These are phyloP conservation scores for Sarcophaga subvicina DNA, from an alignment of 2,888 invertebrate species.

Conservation along the genomic window DNA sequence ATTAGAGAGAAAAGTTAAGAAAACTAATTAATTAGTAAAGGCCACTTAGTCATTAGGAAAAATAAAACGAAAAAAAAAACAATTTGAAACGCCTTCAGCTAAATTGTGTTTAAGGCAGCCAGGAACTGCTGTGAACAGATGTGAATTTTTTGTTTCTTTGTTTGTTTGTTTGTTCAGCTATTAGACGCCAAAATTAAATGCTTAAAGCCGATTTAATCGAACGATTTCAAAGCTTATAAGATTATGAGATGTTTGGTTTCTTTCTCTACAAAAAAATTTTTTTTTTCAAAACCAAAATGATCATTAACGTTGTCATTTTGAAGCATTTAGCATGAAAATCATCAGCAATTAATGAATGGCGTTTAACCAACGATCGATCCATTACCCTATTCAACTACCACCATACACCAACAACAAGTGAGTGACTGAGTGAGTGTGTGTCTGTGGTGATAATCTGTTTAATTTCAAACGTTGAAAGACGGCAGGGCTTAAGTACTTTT, in stretches of 20 bases:
- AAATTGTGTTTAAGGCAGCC: conserved; percentile 3
- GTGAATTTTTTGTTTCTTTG: not conserved
- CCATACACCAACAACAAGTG: too few species aligned
- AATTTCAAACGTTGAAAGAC: too few species aligned
- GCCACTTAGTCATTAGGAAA: not conserved
- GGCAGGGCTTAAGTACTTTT: conserved; percentile 17
- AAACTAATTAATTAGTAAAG: not conserved
- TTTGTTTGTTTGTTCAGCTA: not conserved
- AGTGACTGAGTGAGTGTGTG: not conserved
- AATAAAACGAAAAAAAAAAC: conserved; percentile 4
- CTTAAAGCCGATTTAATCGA: not conserved
- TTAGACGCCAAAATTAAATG: not conserved
- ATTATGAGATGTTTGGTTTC: conserved; percentile 7
- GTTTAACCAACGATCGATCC: conserved; percentile 41
- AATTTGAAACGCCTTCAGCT: conserved; percentile 39
- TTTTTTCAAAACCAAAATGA: conserved; percentile 31
- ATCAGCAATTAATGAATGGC: conserved; percentile 54
- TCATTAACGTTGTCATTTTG: conserved; percentile 4
- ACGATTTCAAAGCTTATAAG: not conserved
- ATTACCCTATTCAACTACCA: conserved; percentile 34
- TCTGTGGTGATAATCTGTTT: not conserved
- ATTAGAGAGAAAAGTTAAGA: not conserved
- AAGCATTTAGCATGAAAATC: conserved; percentile 45
- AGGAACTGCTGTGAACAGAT: conserved; percentile 11
- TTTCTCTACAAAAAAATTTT: not conserved